Conservation (phyloP, 2,113 vertebrate genomes). For the Anarhynchus alexandrinus region DNA sequence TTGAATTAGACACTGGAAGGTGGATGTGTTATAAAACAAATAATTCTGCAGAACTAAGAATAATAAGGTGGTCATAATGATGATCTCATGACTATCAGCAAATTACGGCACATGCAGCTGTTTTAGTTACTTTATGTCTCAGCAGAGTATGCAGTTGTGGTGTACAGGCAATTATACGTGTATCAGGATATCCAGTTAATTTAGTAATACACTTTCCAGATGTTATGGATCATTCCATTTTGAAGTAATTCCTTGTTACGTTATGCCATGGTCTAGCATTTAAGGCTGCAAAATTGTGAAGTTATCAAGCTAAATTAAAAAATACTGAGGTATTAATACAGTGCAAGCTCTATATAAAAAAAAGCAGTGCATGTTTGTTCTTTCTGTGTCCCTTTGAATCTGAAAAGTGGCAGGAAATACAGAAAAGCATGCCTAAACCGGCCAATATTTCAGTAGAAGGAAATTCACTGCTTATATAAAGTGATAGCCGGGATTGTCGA, state of each 20-base stretch:
- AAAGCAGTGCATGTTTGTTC: background rate
- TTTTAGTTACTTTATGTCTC: background rate
- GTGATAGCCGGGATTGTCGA: background rate
- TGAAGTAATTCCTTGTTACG: background rate
- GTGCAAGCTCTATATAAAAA: background rate
- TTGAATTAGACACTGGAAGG: background rate
- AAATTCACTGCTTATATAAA: background rate
- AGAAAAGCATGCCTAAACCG: accelerated
- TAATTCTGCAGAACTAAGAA: background rate
- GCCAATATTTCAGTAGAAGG: background rate
- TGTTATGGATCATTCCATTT: background rate
- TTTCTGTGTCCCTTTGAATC: background rate
- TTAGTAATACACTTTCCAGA: background rate
- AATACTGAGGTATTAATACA: background rate
- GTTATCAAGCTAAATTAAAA: background rate
- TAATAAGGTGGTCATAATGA: background rate
- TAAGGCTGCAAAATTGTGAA: background rate
- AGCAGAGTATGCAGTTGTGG: background rate
- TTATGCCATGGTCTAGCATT: background rate
- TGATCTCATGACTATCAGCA: background rate
- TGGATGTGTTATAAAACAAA: background rate
- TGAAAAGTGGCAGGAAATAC: background rate
- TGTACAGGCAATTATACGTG: background rate
- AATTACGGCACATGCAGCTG: too few relatives aligned
- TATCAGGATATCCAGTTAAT: background rate